Evolutionary conservation across 2,113 vertebrate species (phyloP), one percentile per base, ranked within the genome.

Genomic region (Notothenia coriiceps): DNA sequence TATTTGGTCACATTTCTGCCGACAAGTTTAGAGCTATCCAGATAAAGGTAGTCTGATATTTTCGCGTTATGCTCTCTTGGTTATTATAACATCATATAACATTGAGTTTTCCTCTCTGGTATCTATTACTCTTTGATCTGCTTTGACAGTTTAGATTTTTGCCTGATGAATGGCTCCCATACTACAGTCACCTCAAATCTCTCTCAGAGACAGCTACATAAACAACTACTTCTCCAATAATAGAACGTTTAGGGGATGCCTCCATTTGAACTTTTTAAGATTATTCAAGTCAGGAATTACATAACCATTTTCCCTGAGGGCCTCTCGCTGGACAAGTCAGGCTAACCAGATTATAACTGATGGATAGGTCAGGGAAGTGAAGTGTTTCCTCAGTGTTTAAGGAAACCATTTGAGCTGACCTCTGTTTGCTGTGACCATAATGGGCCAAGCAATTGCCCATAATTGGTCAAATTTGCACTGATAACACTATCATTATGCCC

Each of bases 211-310:
- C 46, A 20, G 43, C 2, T 56, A 20, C 15, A 70, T 65, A 54
- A 44, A 14, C 70, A 43, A 52, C 55, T 43, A 47, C 40, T 51
- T 55, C 56, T 65, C n/a, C 50, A 17, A 59, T n/a, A 17, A 62
- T 18, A 57, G 12, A 4, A 50, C 35, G 40, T 56, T 43, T 51
- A 20, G 40, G 6, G 25, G 3, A 4, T 1, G 14, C n/a, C 60
- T 62, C 55, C 59, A 25, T 51, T 76, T 62, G 50, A 33, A 59
- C 43, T 70, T 60, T 61, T 72, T 33, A 55, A 51, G 80, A 83
- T 81, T 54, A 71, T 69, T 88, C 67, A 64, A 46, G 79, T 3
- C 11, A 66, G 71, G 76, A 78, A 73, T 93, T 93, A 78, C 78
- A 77, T 91, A 90, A 90, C 68, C 10, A 15, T 82, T 75, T 85